phyloP scores from a whole-genome alignment of 2,113 vertebrate species.

The Pseudopipra pipra region DNA sequence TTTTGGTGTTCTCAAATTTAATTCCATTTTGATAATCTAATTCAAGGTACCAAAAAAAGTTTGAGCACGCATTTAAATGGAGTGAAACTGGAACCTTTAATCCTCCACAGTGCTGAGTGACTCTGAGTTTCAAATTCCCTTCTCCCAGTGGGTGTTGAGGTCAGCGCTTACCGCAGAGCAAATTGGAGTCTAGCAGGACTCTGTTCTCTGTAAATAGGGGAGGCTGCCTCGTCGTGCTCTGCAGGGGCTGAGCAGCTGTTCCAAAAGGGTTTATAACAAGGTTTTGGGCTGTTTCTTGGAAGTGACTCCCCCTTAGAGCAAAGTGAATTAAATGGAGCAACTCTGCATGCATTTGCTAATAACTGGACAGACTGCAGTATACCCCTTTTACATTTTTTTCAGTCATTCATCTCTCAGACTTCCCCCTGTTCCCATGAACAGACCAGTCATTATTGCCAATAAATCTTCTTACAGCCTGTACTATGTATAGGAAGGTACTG shows the following conservation, averaged over 20 bases:
- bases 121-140: background rate
- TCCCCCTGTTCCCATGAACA: background rate
- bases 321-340: background rate
- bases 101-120: background rate
- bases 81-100: background rate
- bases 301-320: background rate
- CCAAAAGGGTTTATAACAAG: background rate
- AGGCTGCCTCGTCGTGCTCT: background rate
- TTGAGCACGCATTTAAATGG: background rate
- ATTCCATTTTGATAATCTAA: conserved; percentile 24
- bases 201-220: background rate
- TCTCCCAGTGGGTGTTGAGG: background rate
- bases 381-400: background rate
- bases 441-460: background rate
- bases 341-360: background rate
- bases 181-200: background rate
- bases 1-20: background rate
- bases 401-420: background rate
- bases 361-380: background rate
- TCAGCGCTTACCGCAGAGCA: background rate
- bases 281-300: background rate
- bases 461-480: background rate
- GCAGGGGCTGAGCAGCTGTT: background rate
- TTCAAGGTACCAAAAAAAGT: background rate
- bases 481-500: background rate